Base-by-base conservation (phyloP, 2,888 invertebrate genomes). In the Phania funesta region DNA sequence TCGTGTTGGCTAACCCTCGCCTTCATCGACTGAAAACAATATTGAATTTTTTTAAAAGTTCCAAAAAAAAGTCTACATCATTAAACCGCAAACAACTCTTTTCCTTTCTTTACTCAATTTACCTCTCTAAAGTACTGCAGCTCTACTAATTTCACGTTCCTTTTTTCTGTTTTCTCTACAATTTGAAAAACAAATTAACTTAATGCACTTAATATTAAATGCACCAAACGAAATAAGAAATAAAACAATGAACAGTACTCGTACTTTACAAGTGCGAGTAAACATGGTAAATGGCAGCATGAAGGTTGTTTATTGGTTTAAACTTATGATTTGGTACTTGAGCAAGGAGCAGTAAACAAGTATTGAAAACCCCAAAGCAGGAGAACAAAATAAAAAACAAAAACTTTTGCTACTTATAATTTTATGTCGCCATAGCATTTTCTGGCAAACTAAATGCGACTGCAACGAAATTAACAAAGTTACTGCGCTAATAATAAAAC, bases 101-200 rank as follows among this genome's bases (percentile, higher is more conserved):
- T 35, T 32, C 26, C 8, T 54, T 52, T 64, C 38, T 56, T 71
- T 58, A 32, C n/a, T 48, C 54, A 32, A 48, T 22, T 74, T 41
- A 48, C 22, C 38, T 41, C 54, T 26, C 11, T 16, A 73, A 58
- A 60, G 62, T 76, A 62, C 44, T 50, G 18, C 48, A 32, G 13
- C 8, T 38, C 58, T 71, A 71, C 29, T 62, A 26, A 35, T 11
- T 46, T 67, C n/a, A n/a, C n/a, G n/a, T n/a, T n/a, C n/a, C n/a
- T n/a, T 35, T 16, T 50, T 64, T 46, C 11, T 35, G 8, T 38
- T 35, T 35, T 24, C 24, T 64, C 22, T 20, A 20, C 16, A 32
- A 9, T 50, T 82, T 68, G 35, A 74, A 77, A 68, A 64, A 68
- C 73, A 82, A 82, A 82, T 82, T 82, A 77, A 73, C 77, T 77